phyloP scores from a whole-genome alignment of 2,888 invertebrate genomes.

The Pogonocherus hispidulus region DNA sequence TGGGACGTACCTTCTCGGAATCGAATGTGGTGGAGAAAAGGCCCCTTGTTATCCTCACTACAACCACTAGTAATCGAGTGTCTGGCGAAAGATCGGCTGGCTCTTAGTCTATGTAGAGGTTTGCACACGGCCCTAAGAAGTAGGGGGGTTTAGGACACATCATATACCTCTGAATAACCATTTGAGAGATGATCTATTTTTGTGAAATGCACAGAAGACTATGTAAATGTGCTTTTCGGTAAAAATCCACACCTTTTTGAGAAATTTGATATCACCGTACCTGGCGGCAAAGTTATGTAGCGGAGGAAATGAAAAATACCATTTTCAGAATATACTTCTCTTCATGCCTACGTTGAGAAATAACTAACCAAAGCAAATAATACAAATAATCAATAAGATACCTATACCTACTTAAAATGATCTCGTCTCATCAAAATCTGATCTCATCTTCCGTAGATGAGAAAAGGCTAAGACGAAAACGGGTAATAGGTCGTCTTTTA shows the following conservation, averaged over 20 bases:
- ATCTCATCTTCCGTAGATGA: too few species aligned
- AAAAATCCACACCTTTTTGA: slow-evolving; percentile 67
- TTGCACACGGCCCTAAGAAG: slow-evolving; percentile 74
- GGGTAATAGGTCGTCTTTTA: too few species aligned
- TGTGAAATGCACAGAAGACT: slow-evolving; percentile 66
- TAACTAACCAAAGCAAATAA: too few species aligned
- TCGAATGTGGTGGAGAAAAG: slow-evolving; percentile 64
- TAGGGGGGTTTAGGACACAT: slow-evolving; percentile 55
- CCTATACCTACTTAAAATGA: too few species aligned
- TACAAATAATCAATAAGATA: too few species aligned
- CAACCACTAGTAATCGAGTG: slow-evolving; percentile 76
- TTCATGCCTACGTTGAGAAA: too few species aligned
- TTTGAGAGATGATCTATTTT: slow-evolving; percentile 71
- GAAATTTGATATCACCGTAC: slow-evolving; percentile 63
- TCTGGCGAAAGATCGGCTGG: slow-evolving; percentile 68
- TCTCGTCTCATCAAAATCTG: too few species aligned
- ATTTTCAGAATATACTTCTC: too few species aligned
- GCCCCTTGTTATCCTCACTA: slow-evolving; percentile 70
- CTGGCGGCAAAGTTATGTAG: slow-evolving; percentile 37
- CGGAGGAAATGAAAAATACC: not conserved
- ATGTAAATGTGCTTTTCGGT: slow-evolving; percentile 64
- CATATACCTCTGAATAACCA: slow-evolving; percentile 67
- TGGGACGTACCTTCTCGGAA: slow-evolving; percentile 67
- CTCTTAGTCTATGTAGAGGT: slow-evolving; percentile 74
- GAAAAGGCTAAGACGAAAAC: too few species aligned